Evolutionary conservation across 1,140 invertebrate genomes (phyloP).

Genomic region (Neodiprion lecontei): DNA sequence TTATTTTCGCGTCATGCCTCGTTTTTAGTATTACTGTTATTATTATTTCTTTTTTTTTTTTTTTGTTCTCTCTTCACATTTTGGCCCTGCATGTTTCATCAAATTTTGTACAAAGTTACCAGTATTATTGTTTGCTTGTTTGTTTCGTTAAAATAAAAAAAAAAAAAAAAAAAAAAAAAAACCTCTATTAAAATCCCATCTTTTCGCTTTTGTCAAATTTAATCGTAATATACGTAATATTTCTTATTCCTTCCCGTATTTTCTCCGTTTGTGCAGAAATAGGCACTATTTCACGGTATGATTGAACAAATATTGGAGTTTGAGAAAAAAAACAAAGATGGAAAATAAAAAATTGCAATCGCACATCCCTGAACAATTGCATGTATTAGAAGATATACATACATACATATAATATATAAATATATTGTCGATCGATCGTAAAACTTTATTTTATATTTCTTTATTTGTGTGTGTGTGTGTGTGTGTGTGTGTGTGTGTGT

Average conservation of each 20-base stretch:
- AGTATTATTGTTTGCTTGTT: constrained; percentile 50
- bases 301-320: too few species aligned
- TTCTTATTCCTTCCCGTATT: constrained; percentile 31
- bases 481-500: too few species aligned
- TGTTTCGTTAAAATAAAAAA: constrained; percentile 26
- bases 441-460: background rate
- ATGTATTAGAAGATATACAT: too few species aligned
- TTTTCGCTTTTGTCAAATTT: constrained; percentile 12
- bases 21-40: constrained; percentile 10
- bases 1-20: background rate
- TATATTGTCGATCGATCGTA: background rate
- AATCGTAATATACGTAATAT: too few species aligned
- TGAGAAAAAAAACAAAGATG: too few species aligned
- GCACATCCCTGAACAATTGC: too few species aligned
- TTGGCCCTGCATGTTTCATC: constrained; percentile 49
- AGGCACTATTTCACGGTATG: background rate
- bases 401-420: background rate
- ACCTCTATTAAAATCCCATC: constrained; percentile 1
- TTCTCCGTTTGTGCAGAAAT: constrained; percentile 33
- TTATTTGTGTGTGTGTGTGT: background rate
- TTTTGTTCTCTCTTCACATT: constrained; percentile 25
- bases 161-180: background rate
- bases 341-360: too few species aligned
- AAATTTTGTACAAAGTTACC: constrained; percentile 59
- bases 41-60: constrained; percentile 20